A percentile compares a stretch with the other conserved stretches of the same genome.
Evolutionary conservation across 1,140 invertebrate genomes (phyloP).

Genomic region (Leptinotarsa undecemlineata): DNA sequence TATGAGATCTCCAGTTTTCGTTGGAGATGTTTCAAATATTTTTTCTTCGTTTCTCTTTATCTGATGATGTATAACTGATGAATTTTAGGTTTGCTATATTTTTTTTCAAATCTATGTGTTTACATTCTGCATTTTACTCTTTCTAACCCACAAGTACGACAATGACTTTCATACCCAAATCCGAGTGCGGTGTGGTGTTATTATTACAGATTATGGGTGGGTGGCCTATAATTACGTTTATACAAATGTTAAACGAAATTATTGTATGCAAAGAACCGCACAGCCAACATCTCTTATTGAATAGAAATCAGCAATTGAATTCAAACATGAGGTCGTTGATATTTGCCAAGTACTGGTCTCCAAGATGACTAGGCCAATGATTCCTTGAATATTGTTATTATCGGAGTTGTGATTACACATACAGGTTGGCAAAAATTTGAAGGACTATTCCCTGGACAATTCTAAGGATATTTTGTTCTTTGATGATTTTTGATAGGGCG

Average conservation of each 20-base stretch:
- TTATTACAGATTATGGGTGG: slow-evolving; percentile 21
- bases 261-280: slow-evolving; percentile 19
- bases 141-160: not conserved
- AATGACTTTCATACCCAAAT: not conserved
- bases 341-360: not conserved
- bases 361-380: not conserved
- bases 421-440: too few species aligned
- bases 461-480: too few species aligned
- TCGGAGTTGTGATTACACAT: not conserved
- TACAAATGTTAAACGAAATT: slow-evolving; percentile 16
- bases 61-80: too few species aligned
- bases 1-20: too few species aligned
- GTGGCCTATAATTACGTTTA: slow-evolving; percentile 18
- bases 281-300: slow-evolving; percentile 10
- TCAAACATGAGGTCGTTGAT: not conserved
- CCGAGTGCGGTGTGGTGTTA: slow-evolving; percentile 4
- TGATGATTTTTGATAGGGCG: too few species aligned
- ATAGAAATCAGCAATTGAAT: slow-evolving; percentile 12
- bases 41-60: too few species aligned
- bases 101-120: too few species aligned
- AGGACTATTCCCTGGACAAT: too few species aligned
- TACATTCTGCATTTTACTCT: too few species aligned
- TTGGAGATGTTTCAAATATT: too few species aligned
- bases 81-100: too few species aligned
- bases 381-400: not conserved